Conservation (phyloP, 2,797 vertebrate genomes). For the Cygnus olor region DNA sequence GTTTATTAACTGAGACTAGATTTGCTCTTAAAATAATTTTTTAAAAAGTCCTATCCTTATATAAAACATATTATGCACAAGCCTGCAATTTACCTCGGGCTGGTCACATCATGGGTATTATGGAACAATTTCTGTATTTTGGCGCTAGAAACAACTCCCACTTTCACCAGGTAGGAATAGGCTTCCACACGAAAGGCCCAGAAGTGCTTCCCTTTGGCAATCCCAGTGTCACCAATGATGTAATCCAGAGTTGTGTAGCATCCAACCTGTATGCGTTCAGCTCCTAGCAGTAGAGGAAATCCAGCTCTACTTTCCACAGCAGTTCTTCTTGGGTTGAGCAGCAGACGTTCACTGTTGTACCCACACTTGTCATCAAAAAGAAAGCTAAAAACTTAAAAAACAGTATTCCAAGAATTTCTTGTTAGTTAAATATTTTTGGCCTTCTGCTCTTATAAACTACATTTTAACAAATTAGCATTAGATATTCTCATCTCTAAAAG, state of each 20-base stretch:
- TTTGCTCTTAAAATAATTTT: neutral
- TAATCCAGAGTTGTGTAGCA: slow-evolving; percentile 92
- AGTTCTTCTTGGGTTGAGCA: slow-evolving; percentile 86
- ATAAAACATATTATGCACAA: neutral
- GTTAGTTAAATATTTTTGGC: neutral
- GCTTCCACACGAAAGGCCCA: slow-evolving; percentile 95
- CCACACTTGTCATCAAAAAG: slow-evolving; percentile 96
- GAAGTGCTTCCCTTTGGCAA: slow-evolving; percentile 92
- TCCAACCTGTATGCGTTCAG: slow-evolving; percentile 91
- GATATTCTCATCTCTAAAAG: neutral
- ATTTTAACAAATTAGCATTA: neutral
- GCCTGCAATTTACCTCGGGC: slow-evolving; percentile 85
- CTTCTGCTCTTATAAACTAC: neutral
- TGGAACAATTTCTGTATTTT: slow-evolving; percentile 95
- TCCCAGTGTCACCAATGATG: slow-evolving; percentile 91
- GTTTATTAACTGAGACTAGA: neutral
- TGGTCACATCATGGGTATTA: slow-evolving; percentile 89
- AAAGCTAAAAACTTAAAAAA: slow-evolving; percentile 89
- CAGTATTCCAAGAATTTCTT: neutral
- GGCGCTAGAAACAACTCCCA: slow-evolving; percentile 90
- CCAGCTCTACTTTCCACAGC: slow-evolving; percentile 93
- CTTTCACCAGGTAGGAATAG: slow-evolving; percentile 93
- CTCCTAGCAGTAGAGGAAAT: slow-evolving; percentile 86
- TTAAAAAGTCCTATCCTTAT: neutral
- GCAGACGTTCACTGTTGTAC: slow-evolving; percentile 89